Evolutionary conservation across 2,113 vertebrate genomes (phyloP).

Genomic region (Otolemur garnettii): DNA sequence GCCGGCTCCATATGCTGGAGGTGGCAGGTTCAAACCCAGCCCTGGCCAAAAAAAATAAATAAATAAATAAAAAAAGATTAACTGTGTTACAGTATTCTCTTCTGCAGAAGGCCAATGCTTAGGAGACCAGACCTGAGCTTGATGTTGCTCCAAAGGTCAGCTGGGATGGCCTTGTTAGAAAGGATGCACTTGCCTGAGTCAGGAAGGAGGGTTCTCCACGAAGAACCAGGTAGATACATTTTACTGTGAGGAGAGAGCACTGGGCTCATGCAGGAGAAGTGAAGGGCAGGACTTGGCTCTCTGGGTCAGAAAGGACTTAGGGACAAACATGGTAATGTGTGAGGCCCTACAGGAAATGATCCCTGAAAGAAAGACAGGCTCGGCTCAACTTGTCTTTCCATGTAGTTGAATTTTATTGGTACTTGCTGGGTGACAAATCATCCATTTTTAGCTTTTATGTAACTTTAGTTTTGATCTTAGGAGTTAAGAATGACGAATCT

Average conservation of each 20-base stretch:
- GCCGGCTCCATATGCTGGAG: too few relatives aligned
- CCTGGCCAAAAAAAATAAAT: too few relatives aligned
- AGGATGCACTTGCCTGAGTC: neutral
- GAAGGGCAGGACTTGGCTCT: conserved; percentile 55
- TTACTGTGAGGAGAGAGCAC: neutral
- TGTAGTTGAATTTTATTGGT: conserved; percentile 70
- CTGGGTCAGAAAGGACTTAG: conserved; percentile 27
- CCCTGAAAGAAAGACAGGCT: conserved; percentile 23
- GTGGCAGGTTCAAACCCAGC: too few relatives aligned
- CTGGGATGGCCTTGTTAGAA: neutral
- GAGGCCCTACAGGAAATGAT: conserved; percentile 55
- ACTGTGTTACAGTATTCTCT: neutral
- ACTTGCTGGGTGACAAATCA: conserved; percentile 74
- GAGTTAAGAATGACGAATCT: conserved; percentile 67
- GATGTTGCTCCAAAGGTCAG: neutral
- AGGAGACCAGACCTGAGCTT: neutral
- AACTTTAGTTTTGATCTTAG: conserved; percentile 71
- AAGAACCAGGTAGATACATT: neutral
- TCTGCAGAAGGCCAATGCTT: neutral
- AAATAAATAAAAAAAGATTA: neutral
- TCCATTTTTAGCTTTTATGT: conserved; percentile 68
- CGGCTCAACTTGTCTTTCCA: conserved; percentile 60
- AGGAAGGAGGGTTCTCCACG: neutral
- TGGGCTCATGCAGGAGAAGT: conserved; percentile 25
- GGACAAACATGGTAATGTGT: conserved; percentile 73